Conservation (phyloP, 2,888 invertebrate genomes). For the Himalopsyche tibetana region DNA sequence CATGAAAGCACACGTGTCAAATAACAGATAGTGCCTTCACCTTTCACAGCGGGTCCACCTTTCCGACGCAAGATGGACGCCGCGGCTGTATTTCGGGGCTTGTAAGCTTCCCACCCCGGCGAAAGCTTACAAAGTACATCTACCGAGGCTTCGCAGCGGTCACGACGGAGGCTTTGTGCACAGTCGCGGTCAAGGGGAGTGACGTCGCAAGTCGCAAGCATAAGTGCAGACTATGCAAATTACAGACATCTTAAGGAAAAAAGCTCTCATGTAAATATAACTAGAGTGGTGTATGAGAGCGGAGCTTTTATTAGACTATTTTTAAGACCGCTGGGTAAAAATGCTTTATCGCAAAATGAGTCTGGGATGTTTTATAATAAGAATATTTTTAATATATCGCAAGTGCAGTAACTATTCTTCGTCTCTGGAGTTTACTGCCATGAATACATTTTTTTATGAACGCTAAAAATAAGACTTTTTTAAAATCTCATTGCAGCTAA, state of each 20-base stretch:
- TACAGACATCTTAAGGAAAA: conserved; percentile 61
- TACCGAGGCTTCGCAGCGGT: conserved; percentile 10
- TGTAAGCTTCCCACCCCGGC: background rate
- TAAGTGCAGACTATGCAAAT: conserved; percentile 61
- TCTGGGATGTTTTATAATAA: conserved; percentile 29
- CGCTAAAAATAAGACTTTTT: background rate
- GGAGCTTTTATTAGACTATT: conserved; percentile 4
- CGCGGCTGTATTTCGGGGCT: background rate
- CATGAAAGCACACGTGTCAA: background rate
- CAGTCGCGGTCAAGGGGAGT: conserved; percentile 31
- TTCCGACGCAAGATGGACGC: background rate
- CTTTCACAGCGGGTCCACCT: background rate
- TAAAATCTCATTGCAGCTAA: background rate
- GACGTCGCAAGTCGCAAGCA: conserved; percentile 22
- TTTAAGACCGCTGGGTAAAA: conserved; percentile 2
- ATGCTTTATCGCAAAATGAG: conserved; percentile 17
- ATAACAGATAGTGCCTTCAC: too few species aligned
- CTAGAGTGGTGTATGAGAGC: conserved; percentile 38
- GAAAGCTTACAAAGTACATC: conserved; percentile 2
- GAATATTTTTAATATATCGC: conserved; percentile 7
- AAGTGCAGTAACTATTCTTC: background rate
- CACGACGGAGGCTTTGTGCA: conserved; percentile 22
- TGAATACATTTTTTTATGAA: background rate
- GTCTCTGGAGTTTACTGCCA: background rate
- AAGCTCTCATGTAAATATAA: conserved; percentile 53